phyloP scores from a whole-genome alignment of 2,888 invertebrate genomes.

The Teleogryllus oceanicus region DNA sequence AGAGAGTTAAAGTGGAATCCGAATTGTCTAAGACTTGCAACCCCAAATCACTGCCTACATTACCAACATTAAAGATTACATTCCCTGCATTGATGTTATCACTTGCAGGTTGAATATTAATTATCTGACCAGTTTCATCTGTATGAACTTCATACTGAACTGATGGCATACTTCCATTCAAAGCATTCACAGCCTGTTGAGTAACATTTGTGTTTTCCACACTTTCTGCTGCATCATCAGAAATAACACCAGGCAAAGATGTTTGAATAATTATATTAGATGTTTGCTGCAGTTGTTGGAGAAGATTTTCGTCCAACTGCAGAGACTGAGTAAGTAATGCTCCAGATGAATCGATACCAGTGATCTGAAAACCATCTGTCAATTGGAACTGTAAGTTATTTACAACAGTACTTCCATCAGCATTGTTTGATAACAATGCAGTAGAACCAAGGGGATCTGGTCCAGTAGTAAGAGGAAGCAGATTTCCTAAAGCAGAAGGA shows the following conservation, averaged over 20 bases:
- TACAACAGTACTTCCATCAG: conserved; percentile 42
- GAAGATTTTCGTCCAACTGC: conserved; percentile 50
- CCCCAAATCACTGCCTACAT: conserved; percentile 24
- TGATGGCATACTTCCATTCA: conserved; percentile 12
- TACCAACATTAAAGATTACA: conserved; percentile 27
- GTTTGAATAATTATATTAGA: conserved; percentile 45
- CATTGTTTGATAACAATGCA: conserved; percentile 41
- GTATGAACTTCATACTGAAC: conserved; percentile 36
- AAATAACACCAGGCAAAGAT: conserved; percentile 26
- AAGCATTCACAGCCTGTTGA: neutral
- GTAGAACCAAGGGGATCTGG: neutral
- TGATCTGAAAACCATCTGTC: conserved; percentile 44
- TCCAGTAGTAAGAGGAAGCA: neutral
- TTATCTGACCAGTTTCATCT: conserved; percentile 36
- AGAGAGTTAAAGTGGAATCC: neutral
- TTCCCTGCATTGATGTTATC: conserved; percentile 37
- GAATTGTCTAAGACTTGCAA: conserved; percentile 27
- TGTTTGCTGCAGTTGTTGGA: conserved; percentile 45
- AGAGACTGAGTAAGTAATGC: conserved; percentile 46
- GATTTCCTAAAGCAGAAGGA: conserved; percentile 20
- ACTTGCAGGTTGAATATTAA: conserved; percentile 34
- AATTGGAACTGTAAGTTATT: conserved; percentile 47
- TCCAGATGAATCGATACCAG: conserved; percentile 30
- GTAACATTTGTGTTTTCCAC: neutral
- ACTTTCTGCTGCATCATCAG: neutral